Evolutionary conservation across 2,888 invertebrate genomes (phyloP).

Genomic region (Tipula unca): DNA sequence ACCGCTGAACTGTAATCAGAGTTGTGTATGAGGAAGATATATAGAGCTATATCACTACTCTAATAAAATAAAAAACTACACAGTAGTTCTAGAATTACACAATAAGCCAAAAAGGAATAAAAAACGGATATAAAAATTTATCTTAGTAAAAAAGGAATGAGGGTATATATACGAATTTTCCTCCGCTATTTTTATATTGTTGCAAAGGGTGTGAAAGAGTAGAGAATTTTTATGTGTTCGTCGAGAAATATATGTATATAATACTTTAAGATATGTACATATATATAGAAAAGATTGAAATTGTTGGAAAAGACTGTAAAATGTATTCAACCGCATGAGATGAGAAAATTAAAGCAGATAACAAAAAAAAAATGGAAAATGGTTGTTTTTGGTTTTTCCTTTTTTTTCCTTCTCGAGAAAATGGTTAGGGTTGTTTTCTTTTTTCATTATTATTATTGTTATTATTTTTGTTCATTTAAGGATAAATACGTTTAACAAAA

Average conservation of each 20-base stretch:
- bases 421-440: slow-evolving; percentile 8
- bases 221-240: neutral
- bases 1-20: neutral
- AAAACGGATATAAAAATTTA: neutral
- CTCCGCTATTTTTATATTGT: neutral
- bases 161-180: neutral
- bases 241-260: neutral
- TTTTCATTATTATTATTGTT: slow-evolving; percentile 1
- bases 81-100: neutral
- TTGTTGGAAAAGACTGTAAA: neutral
- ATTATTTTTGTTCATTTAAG: slow-evolving; percentile 14
- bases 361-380: neutral
- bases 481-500: neutral
- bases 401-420: neutral
- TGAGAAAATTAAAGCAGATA: slow-evolving; percentile 14
- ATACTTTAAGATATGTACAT: neutral
- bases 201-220: neutral
- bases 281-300: neutral
- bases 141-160: neutral
- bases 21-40: neutral
- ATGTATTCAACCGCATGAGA: slow-evolving; percentile 8
- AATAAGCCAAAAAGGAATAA: neutral
- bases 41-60: neutral
- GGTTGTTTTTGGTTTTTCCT: neutral
- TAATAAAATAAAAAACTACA: neutral